Percentiles rank a stretch among this genome's conserved stretches.
Evolutionary conservation across 64 coral and sea anemone species (phyloP).

Genomic region (Anthopleura sola): DNA sequence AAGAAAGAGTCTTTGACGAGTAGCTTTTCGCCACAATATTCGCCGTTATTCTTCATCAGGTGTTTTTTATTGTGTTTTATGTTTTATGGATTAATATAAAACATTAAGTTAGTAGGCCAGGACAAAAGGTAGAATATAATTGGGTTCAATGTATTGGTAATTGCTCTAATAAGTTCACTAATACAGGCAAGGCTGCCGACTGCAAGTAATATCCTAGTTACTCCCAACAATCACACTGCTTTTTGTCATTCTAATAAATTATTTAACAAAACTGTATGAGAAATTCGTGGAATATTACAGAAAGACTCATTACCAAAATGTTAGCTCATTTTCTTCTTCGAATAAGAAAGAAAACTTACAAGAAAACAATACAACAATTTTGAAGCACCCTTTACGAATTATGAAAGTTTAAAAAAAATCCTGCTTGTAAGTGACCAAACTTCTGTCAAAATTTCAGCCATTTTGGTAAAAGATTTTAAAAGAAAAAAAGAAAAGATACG

Average conservation of each 20-base stretch:
- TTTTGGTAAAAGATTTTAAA: too few relatives aligned
- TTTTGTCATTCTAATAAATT: not conserved
- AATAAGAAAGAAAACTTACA: too few relatives aligned
- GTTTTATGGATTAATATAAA: not conserved
- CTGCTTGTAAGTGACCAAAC: not conserved
- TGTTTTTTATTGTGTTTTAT: not conserved
- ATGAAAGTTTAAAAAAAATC: too few relatives aligned
- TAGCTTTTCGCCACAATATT: too few relatives aligned
- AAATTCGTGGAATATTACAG: too few relatives aligned
- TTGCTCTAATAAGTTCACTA: not conserved
- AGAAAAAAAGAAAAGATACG: not conserved
- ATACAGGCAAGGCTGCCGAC: not conserved
- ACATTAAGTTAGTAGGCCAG: not conserved
- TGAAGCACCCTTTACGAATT: too few relatives aligned
- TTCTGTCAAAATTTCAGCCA: not conserved
- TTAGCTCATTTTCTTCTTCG: too few relatives aligned
- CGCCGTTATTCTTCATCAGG: not conserved
- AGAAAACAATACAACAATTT: too few relatives aligned
- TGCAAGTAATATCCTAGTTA: not conserved
- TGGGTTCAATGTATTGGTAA: not conserved
- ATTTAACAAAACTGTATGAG: too few relatives aligned
- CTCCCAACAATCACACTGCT: not conserved
- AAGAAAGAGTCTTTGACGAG: too few relatives aligned
- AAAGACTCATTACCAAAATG: too few relatives aligned
- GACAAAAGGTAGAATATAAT: not conserved